Conservation (phyloP, 2,797 vertebrate species). For the Sitta carolinensis region DNA sequence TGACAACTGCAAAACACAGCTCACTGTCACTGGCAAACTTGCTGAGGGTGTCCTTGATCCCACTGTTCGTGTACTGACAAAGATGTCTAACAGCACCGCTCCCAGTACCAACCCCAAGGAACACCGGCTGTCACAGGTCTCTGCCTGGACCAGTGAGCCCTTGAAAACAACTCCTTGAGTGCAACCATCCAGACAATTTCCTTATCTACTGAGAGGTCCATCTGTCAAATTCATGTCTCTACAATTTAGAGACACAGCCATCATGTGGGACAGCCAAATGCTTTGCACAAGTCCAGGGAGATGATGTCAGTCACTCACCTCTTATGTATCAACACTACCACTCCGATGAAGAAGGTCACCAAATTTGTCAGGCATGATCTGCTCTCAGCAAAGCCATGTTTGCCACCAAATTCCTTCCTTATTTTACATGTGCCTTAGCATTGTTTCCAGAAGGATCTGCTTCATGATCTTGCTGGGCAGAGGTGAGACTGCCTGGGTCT, state of each 20-base stretch:
- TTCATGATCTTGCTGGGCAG: neutral
- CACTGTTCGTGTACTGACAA: neutral
- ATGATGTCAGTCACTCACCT: rapidly evolving
- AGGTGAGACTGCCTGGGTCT: neutral
- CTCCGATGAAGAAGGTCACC: rapidly evolving
- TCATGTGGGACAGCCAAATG: neutral
- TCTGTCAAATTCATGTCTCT: neutral
- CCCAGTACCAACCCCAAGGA: neutral
- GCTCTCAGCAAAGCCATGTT: neutral
- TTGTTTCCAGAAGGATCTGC: neutral
- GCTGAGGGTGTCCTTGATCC: neutral
- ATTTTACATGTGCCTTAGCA: neutral
- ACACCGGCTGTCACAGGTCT: neutral
- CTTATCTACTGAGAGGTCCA: neutral
- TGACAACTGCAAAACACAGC: neutral
- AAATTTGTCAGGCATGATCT: neutral
- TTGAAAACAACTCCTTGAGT: neutral
- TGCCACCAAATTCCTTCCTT: neutral
- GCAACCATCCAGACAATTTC: neutral
- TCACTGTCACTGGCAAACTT: neutral
- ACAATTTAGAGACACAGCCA: neutral
- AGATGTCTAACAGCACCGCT: rapidly evolving
- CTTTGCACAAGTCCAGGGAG: neutral
- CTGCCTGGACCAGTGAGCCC: neutral
- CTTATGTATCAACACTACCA: neutral